A percentile compares a stretch with the other conserved stretches of the same genome.
phyloP scores from a whole-genome alignment of 2,797 vertebrate species.

The Morelia viridis region DNA sequence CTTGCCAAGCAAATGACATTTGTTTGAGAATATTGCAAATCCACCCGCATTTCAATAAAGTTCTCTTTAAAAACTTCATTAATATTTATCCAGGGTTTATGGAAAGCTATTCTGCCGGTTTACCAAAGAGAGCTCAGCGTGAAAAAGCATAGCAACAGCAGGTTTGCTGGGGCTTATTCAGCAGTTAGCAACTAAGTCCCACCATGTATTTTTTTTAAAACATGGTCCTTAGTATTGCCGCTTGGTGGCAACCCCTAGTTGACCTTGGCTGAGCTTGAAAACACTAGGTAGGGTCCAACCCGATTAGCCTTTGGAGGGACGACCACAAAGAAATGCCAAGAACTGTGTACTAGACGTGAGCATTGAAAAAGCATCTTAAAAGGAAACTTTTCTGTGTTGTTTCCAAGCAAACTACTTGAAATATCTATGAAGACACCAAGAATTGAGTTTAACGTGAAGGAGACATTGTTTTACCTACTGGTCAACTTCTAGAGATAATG shows the following conservation, averaged over 20 bases:
- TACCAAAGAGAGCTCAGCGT: neutral
- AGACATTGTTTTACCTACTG: neutral
- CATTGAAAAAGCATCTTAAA: neutral
- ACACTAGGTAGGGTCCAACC: neutral
- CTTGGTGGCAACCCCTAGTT: neutral
- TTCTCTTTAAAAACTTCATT: slow-evolving; percentile 47
- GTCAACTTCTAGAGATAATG: neutral
- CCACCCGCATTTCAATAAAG: slow-evolving; percentile 43
- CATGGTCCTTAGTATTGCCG: neutral
- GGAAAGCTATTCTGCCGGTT: slow-evolving; percentile 17
- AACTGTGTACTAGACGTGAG: neutral
- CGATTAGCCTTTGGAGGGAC: neutral
- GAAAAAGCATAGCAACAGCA: fast-evolving
- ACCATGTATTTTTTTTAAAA: too few species aligned
- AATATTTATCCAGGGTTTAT: slow-evolving; percentile 52
- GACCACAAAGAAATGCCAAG: neutral
- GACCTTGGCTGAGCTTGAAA: neutral
- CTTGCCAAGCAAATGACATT: slow-evolving; percentile 46
- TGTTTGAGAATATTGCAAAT: slow-evolving; percentile 44
- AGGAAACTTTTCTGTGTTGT: neutral
- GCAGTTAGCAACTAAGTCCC: neutral
- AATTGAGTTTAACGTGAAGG: neutral
- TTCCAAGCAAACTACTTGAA: neutral
- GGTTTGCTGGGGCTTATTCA: neutral
- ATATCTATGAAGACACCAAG: neutral